Evolutionary conservation across 2,113 vertebrate genomes (phyloP), one percentile per base, ranked within the genome.

Genomic region (Agapornis roseicollis): DNA sequence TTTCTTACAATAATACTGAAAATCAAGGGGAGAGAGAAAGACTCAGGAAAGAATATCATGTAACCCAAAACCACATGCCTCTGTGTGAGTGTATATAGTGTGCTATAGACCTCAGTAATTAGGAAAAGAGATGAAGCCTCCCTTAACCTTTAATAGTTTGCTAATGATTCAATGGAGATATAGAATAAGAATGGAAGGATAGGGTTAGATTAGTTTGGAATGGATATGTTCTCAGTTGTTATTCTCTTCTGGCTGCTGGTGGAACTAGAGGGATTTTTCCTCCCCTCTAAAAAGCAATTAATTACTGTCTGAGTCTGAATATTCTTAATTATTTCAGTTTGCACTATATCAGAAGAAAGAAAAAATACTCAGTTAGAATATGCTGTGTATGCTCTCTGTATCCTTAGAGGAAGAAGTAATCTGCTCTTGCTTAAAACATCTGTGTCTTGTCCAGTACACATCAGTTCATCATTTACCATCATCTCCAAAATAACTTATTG

Each of bases 171-270:
- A 3, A 9, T 52, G 29, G 22, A 78, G 50, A 33, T 22, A 22
- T 4, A 24, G 66, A 79, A 55, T 58, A 7, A 41, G 17, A 16
- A 28, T 1, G 3, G 14, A 84, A 66, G 7, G 27, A 25, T 41
- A 9, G 18, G 2, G 7, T 80, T 44, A 41, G 24, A 52, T 90
- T 61, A 55, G 23, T 73, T 80, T 82, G 37, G 18, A 27, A 25
- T 56, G 33, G 11, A 74, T 47, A 15, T 37, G 5, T 22, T 63
- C 18, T 70, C 60, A 52, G 17, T 39, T 0, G 0, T 20, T 55
- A 2, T 79, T 65, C 6, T 74, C 1, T 74, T 71, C 44, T 83
- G 63, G 11, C 22, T 80, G 41, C 49, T 83, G 18, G 1, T 27
- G n/a, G 44, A 85, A 61, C 18, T 0, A 0, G 24, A 72, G n/a